phyloP scores from a whole-genome alignment of 1,140 invertebrate genomes.

The Lepidurus packardi region DNA sequence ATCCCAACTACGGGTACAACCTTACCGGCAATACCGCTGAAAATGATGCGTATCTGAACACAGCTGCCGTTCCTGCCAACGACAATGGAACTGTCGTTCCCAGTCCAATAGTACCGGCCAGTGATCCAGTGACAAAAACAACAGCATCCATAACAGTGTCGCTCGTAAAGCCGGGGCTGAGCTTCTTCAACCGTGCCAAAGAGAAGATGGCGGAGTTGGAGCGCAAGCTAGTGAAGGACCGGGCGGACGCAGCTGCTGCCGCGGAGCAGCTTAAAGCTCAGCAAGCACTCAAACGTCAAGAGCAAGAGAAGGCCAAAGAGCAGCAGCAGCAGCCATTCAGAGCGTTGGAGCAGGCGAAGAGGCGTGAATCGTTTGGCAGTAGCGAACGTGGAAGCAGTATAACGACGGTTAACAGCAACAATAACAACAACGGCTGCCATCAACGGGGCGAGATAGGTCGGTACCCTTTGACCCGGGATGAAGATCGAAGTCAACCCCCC shows the following conservation, averaged over 20 bases:
- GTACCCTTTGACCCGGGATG: background rate
- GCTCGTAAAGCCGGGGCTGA: background rate
- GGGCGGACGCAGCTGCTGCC: background rate
- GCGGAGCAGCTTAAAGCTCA: background rate
- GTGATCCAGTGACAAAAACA: background rate
- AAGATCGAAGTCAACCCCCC: background rate
- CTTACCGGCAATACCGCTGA: background rate
- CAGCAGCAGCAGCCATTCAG: background rate
- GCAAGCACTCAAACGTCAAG: background rate
- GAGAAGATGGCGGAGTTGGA: slow-evolving; percentile 4
- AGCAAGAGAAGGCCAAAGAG: background rate
- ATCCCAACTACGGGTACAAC: background rate
- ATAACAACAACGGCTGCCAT: background rate
- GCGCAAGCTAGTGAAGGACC: background rate
- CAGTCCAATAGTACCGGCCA: background rate
- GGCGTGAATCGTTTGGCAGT: background rate
- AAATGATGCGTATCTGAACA: background rate
- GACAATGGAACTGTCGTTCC: background rate
- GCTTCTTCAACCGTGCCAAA: background rate
- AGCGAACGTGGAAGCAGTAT: background rate
- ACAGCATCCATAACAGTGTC: background rate
- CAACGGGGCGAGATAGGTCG: background rate
- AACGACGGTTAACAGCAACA: background rate
- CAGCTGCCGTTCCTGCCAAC: background rate
- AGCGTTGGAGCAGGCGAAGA: background rate